These are phyloP conservation scores for Procambarus clarkii DNA, from an alignment of 1,140 invertebrate species.

Conservation along the genomic window DNA sequence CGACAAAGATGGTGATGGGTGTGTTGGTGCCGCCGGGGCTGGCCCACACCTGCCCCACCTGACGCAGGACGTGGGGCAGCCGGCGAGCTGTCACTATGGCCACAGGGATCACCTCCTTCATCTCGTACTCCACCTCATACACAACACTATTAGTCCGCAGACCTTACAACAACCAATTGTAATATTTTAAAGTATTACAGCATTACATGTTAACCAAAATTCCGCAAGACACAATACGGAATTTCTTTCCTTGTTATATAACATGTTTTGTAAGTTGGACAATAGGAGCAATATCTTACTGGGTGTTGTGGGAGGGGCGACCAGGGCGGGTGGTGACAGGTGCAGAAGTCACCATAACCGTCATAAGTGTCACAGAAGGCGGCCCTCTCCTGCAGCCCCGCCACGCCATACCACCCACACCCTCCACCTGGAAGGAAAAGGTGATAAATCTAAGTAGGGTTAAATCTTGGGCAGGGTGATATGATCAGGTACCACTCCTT, in stretches of 20 bases:
- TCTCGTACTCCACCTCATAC: not conserved
- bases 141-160: not conserved
- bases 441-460: too few species aligned
- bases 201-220: too few species aligned
- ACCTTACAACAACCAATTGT: too few species aligned
- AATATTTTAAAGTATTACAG: too few species aligned
- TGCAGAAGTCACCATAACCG: conserved; percentile 64
- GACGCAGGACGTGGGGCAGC: conserved; percentile 50
- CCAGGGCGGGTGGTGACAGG: conserved; percentile 17
- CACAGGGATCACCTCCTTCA: conserved; percentile 44
- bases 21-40: conserved; percentile 75
- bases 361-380: conserved; percentile 52
- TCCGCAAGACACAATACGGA: too few species aligned
- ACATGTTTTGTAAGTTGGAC: too few species aligned
- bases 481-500: not conserved
- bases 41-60: conserved; percentile 77
- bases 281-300: not conserved
- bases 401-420: conserved; percentile 25
- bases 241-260: too few species aligned
- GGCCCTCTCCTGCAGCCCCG: conserved; percentile 3
- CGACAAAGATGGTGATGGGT: conserved; percentile 80
- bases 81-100: conserved; percentile 56
- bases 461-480: too few species aligned
- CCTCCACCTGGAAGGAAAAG: not conserved
- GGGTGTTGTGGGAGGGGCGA: not conserved